Base-by-base conservation (phyloP, 2,113 vertebrate species). In the Piaya cayana region DNA sequence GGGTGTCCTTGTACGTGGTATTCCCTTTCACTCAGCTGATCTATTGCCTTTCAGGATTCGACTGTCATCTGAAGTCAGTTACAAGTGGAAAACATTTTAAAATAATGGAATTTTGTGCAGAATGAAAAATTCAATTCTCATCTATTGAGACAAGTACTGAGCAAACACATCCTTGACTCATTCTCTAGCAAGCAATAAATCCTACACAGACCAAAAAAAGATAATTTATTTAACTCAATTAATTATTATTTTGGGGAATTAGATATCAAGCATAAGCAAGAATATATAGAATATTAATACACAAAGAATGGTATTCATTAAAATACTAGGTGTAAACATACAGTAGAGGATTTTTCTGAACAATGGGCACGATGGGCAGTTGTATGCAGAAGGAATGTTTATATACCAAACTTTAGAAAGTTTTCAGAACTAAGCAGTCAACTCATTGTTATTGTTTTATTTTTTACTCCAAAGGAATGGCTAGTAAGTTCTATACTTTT, bases 141-240 rank as follows among this genome's bases (percentile, higher is more conserved):
- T 32, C 11, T 74, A 12, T 17, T 59, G 29, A 23, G 37, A 65
- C 16, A 12, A 42, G 7, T 85, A 74, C 3, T 1, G 82, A 42
- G 58, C 29, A 47, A 76, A 72, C 2, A 10, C 3, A 15, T 62
- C 39, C 34, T 90, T 4, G 0, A 85, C 36, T 43, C 1, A 0
- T 70, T 63, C 32, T 75, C 62, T 71, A 75, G n/a, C 50, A 93
- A 90, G 26, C 34, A 93, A 71, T 60, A 90, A 74, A 94, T 77
- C 55, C 75, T 91, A 60, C 62, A 93, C 42, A 96, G 60, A 86
- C 9, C 21, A 86, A 91, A 53, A 79, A 78, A 90, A 56, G 3
- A 59, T 70, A 65, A 91, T 97, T 97, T 96, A 97, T 97, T 97
- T 62, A 89, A 39, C 43, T 93, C 15, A 87, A 67, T 92, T 72